A percentile compares a stretch with the other conserved stretches of the same genome.
Conservation (phyloP, 1,140 invertebrate species). For the Ceratina calcarata region DNA sequence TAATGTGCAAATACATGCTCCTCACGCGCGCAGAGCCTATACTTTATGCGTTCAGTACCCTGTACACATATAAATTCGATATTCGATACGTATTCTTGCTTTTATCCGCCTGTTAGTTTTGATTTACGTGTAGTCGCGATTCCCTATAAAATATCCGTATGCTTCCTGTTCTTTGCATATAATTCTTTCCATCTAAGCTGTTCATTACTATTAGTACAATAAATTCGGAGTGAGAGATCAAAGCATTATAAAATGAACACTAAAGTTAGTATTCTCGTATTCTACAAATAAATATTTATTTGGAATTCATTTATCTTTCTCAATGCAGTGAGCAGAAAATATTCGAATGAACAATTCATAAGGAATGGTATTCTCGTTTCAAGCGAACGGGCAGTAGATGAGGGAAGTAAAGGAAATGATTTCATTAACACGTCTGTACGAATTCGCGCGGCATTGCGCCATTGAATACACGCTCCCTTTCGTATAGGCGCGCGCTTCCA, state of each 20-base stretch:
- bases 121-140: constrained; percentile 1
- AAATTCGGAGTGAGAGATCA: too few species aligned
- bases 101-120: constrained; percentile 3
- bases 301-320: too few species aligned
- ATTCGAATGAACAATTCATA: background rate
- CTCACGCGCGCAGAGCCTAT: background rate
- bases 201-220: background rate
- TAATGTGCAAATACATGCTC: constrained; percentile 36
- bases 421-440: background rate
- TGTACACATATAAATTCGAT: constrained; percentile 33
- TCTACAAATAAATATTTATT: too few species aligned
- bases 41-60: constrained; percentile 20
- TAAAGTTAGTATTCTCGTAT: too few species aligned
- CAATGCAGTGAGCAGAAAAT: too few species aligned
- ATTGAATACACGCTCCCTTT: constrained; percentile 17
- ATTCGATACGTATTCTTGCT: constrained; percentile 22
- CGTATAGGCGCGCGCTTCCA: constrained; percentile 23
- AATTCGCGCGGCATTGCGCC: background rate
- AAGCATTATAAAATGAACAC: too few species aligned
- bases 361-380: background rate
- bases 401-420: background rate
- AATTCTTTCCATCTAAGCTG: background rate
- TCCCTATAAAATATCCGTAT: background rate
- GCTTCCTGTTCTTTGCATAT: background rate
- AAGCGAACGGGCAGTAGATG: background rate